Evolutionary conservation across 2,888 invertebrate species (phyloP).

Genomic region (Parapristionchus giblindavisi): DNA sequence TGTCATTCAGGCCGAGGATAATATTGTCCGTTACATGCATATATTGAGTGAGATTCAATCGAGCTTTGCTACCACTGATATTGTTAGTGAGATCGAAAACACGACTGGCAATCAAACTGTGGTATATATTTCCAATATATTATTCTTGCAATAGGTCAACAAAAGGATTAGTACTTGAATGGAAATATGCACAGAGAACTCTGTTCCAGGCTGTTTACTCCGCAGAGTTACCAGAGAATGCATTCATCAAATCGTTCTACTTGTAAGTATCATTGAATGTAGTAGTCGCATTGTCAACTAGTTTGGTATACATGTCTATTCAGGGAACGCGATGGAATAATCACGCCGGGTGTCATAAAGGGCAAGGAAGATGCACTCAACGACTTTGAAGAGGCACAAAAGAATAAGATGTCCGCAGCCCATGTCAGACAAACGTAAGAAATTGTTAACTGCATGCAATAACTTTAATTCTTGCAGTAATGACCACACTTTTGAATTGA

Average conservation of each 20-base stretch:
- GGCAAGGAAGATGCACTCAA: slow-evolving; percentile 68
- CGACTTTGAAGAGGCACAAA: slow-evolving; percentile 54
- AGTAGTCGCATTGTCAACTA: too few species aligned
- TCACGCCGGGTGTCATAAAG: slow-evolving; percentile 57
- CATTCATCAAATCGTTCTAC: slow-evolving; percentile 38
- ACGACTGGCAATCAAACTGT: slow-evolving; percentile 16
- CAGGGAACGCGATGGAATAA: slow-evolving; percentile 39
- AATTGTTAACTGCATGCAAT: slow-evolving; percentile 6
- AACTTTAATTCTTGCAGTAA: slow-evolving; percentile 26
- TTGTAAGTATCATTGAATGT: slow-evolving; percentile 24
- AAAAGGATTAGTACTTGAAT: neutral
- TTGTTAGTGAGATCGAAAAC: slow-evolving; percentile 40
- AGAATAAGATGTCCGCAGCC: slow-evolving; percentile 68
- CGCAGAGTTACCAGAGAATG: slow-evolving; percentile 38
- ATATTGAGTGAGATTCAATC: slow-evolving; percentile 39
- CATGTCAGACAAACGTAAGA: slow-evolving; percentile 47
- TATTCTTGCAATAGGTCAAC: neutral
- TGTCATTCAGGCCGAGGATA: slow-evolving; percentile 20
- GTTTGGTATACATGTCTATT: neutral
- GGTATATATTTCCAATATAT: slow-evolving; percentile 11
- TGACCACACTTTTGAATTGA: slow-evolving; percentile 39
- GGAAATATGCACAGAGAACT: too few species aligned
- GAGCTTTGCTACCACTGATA: slow-evolving; percentile 39
- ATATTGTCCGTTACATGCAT: slow-evolving; percentile 38
- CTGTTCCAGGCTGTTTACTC: slow-evolving; percentile 36